Evolutionary conservation across 1,140 invertebrate species (phyloP), one percentile per base, ranked within the genome.

Genomic region (Ostrea denselamellosa): DNA sequence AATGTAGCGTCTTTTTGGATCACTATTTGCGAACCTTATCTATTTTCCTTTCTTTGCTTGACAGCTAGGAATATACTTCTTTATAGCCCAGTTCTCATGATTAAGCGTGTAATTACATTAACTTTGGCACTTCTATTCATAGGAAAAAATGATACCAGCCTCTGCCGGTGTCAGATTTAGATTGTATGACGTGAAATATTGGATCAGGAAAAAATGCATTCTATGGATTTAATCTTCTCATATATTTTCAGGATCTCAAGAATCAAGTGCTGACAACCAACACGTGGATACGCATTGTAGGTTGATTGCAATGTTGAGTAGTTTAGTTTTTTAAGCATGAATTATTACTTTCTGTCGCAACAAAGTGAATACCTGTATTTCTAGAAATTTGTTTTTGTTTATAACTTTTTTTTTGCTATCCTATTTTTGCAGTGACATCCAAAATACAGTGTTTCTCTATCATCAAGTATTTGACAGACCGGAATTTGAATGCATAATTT

Each of bases 251-350:
- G 91, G 92, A 93, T 86, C 89, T 91, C 86, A 93, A 92, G 85
- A 92, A 92, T 65, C 91, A 92, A 90, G 92, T 92, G 8, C 68
- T 92, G 22, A 92, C 92, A 52, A 92, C 91, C 17, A 92, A 90
- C 58, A 90, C 91, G 0, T 92, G 91, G 91, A 34, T 92, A 7
- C 87, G 92, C 81, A 90, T 92, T 65, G 91, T 92, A 90, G 90
- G 91, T 91, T 44, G 2, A 44, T 44, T 5, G 5, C 34, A 44
- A 44, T 44, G 34, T 44, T 44, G 2, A 44, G 34, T 44, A 44
- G 5, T 44, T 44, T 44, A 2, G 34, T 44, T 44, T 1, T 44
- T 44, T 44, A 44, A 44, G 34, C 34, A 44, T 44, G 2, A 44
- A 44, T 1, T 44, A 44, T 44, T 5, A 44, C 5, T 44, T 44